phyloP scores from a whole-genome alignment of 2,113 vertebrate species.

The Pachypanchax playfairii region DNA sequence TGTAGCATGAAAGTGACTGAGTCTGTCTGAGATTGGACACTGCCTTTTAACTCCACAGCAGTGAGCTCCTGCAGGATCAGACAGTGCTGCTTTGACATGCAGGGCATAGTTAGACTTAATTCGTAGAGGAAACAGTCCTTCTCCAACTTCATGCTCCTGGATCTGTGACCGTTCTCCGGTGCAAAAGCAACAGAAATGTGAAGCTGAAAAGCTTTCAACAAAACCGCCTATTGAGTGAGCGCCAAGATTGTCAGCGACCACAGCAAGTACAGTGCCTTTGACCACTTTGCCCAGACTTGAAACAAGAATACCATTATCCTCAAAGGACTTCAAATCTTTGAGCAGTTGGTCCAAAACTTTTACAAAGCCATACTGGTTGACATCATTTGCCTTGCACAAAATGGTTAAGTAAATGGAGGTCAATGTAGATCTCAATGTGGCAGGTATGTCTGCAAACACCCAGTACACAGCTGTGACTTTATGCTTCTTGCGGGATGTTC shows the following conservation, averaged over 20 bases:
- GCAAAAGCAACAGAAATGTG: neutral
- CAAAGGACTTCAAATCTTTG: slow-evolving; percentile 6
- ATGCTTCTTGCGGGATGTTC: slow-evolving; percentile 9
- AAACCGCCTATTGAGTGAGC: slow-evolving; percentile 7
- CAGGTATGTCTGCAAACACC: slow-evolving; percentile 14
- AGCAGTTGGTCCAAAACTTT: no score
- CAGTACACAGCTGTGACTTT: slow-evolving; percentile 1
- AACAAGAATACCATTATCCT: slow-evolving; percentile 1
- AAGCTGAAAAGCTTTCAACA: slow-evolving; percentile 9
- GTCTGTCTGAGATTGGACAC: slow-evolving; percentile 1
- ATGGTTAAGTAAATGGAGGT: slow-evolving; percentile 5
- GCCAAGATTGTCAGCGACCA: slow-evolving; percentile 1
- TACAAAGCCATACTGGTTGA: neutral
- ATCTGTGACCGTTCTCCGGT: neutral
- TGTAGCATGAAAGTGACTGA: slow-evolving; percentile 18
- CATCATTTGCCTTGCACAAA: neutral
- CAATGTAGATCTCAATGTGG: neutral
- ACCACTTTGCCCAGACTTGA: slow-evolving; percentile 4
- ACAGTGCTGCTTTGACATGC: slow-evolving; percentile 7
- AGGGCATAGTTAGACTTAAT: neutral
- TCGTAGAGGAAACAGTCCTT: slow-evolving; percentile 1
- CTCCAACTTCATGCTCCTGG: no score
- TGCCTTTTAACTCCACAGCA: slow-evolving; percentile 6
- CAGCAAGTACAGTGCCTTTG: neutral
- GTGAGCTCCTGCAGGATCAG: neutral